A percentile compares a stretch with the other conserved stretches of the same genome.
phyloP scores from a whole-genome alignment of 2,113 vertebrate species.

The Taxidea taxus region DNA sequence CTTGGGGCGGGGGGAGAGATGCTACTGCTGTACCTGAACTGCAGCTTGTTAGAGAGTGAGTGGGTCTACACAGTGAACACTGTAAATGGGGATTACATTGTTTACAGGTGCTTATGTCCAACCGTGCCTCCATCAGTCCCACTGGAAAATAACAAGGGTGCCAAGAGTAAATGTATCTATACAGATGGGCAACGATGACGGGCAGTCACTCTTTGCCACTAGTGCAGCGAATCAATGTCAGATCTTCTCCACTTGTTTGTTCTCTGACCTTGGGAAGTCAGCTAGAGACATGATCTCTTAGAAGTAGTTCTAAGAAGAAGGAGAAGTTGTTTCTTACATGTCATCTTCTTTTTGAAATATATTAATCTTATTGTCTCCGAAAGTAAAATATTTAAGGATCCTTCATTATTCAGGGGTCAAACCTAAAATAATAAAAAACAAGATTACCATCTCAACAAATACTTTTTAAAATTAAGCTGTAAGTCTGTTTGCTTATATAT shows the following conservation, averaged over 20 bases:
- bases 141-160: not conserved
- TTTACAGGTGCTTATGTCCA: not conserved
- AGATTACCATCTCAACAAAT: not conserved
- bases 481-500: not conserved
- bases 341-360: slow-evolving; percentile 96
- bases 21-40: not conserved
- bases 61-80: not conserved
- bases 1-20: accelerated
- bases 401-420: slow-evolving; percentile 92
- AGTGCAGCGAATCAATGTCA: accelerated
- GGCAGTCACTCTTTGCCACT: not conserved
- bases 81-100: not conserved
- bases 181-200: not conserved
- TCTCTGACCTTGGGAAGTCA: not conserved
- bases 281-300: not conserved
- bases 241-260: too few relatives aligned
- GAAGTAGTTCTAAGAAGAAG: not conserved
- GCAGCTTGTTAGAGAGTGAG: too few relatives aligned
- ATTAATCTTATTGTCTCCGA: slow-evolving; percentile 92
- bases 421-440: slow-evolving; percentile 83
- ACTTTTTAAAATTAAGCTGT: not conserved
- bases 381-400: slow-evolving; percentile 93
- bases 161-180: not conserved
- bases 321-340: slow-evolving; percentile 83
- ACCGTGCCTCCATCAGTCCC: not conserved